Evolutionary conservation across 2,797 vertebrate genomes (phyloP), one percentile per base, ranked within the genome.

Genomic region (Gymnothorax javanicus): DNA sequence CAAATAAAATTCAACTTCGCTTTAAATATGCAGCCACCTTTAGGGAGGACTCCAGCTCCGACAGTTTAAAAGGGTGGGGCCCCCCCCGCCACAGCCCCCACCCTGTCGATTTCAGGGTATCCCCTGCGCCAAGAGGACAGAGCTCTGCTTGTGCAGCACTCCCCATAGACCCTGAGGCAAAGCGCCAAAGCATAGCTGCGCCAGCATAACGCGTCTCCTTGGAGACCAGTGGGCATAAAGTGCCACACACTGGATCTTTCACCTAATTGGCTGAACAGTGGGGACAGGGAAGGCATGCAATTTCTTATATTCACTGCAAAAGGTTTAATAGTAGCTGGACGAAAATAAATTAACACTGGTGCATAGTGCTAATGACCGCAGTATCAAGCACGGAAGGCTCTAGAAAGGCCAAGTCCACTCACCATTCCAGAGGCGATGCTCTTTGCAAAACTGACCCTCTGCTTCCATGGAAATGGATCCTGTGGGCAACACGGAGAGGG

Each of bases 341-440:
- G 2, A 54, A 54, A 8, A 6, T 7, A 54, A 20, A 52, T 23
- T 5, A 54, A n/a, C 75, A 3, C 17, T 33, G 25, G 12, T 12
- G 2, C 3, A 15, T n/a, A 7, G 56, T 25, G 25, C 2, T 12
- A 33, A 83, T 54, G 43, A 83, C 25, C n/a, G 59, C n/a, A 50
- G 64, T 4, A 20, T 84, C 25, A 79, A 71, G 60, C 85, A 60
- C 56, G 77, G 77, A 84, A 57, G 59, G 86, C 27, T 89, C 87
- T 85, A n/a, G 62, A 86, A 73, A 84, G 82, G 0, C 82, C 23
- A 27, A 87, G 84, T 79, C 83, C 54, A 95, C 97, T 98, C 94
- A 99, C 98, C 98, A 99, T 99, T 93, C 98, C 98, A 60, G 97
- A 98, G 23, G 98, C 96, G 73, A 99, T 98, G 93, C 97, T 96